Evolutionary conservation across 1,140 invertebrate species (phyloP).

Genomic region (Bombus waltoni): DNA sequence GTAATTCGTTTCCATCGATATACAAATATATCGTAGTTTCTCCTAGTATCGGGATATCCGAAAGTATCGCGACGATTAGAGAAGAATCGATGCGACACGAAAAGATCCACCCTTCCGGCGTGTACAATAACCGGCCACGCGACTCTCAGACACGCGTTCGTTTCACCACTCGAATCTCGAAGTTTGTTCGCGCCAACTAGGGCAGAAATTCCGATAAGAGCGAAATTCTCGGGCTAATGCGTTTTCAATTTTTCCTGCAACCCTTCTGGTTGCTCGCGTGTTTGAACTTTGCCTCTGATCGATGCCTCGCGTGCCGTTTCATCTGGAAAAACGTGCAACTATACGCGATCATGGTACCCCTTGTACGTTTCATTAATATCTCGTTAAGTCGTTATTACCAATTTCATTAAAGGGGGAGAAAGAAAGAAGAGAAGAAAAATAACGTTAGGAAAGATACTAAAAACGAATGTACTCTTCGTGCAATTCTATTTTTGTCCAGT

Average conservation of each 20-base stretch:
- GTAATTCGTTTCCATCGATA: too few species aligned
- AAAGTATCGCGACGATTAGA: too few species aligned
- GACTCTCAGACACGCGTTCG: neutral
- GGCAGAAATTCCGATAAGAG: conserved; percentile 32
- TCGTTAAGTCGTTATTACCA: neutral
- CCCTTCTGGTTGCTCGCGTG: neutral
- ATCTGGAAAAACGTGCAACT: neutral
- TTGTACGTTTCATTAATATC: neutral
- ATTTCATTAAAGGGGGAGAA: neutral
- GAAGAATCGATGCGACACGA: neutral
- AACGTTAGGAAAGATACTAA: too few species aligned
- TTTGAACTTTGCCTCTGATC: neutral
- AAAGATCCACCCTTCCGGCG: neutral
- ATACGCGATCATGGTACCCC: neutral
- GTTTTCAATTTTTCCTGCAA: conserved; percentile 1
- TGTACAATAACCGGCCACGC: conserved; percentile 2
- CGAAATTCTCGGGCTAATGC: conserved; percentile 22
- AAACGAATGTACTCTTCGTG: too few species aligned
- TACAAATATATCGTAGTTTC: too few species aligned
- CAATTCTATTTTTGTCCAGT: too few species aligned
- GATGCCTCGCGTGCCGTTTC: neutral
- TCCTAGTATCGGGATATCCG: too few species aligned
- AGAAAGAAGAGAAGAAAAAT: neutral
- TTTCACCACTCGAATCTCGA: conserved; percentile 6
- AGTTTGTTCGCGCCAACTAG: conserved; percentile 28